Conservation (phyloP, 2,113 vertebrate genomes). For the Crotalus horridus region DNA sequence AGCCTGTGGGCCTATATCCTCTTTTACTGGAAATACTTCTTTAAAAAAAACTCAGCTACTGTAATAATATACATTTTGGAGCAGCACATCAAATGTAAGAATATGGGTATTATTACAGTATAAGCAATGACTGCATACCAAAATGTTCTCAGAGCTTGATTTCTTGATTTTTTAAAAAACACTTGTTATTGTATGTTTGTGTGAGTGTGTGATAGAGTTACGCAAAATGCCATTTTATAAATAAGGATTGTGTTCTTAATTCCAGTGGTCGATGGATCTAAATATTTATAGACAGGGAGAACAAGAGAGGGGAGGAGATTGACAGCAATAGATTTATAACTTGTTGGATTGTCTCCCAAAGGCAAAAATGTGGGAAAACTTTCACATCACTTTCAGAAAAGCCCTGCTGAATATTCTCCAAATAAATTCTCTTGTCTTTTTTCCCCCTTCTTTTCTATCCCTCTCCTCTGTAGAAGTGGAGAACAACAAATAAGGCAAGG, state of each 20-base stretch:
- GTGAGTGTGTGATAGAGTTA: background rate
- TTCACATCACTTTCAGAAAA: background rate
- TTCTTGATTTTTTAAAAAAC: background rate
- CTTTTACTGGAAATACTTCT: background rate
- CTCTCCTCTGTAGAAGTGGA: slow-evolving; percentile 52
- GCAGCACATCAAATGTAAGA: background rate
- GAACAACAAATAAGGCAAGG: slow-evolving; percentile 71
- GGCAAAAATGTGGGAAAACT: background rate
- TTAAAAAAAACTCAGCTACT: background rate
- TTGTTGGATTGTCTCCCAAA: background rate
- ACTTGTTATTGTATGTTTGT: background rate
- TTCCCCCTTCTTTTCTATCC: slow-evolving; percentile 46
- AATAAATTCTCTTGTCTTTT: background rate
- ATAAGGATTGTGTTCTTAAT: background rate
- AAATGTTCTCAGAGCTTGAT: background rate
- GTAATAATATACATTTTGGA: background rate
- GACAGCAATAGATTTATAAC: background rate
- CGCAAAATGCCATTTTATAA: background rate
- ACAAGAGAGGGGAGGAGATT: background rate
- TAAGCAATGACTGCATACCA: background rate
- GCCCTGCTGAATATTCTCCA: slow-evolving; percentile 40
- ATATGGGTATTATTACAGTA: background rate
- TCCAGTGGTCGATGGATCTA: background rate
- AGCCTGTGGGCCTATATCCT: background rate
- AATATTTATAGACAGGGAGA: background rate